A percentile compares a stretch with the other conserved stretches of the same genome.
These are phyloP conservation scores for Anolis carolinensis DNA, from an alignment of 2,113 vertebrate species.

Conservation along the genomic window DNA sequence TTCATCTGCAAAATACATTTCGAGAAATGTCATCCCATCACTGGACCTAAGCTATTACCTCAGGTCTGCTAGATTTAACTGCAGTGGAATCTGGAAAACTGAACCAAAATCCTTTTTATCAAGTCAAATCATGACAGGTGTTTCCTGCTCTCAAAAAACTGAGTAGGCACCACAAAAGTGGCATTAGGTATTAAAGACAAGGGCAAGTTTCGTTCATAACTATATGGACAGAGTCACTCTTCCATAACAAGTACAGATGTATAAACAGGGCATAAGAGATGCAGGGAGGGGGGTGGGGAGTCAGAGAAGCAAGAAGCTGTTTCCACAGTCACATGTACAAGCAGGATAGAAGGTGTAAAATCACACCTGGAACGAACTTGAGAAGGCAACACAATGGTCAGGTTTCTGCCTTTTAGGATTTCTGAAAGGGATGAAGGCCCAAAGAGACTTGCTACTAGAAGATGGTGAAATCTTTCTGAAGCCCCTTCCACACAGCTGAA, in stretches of 20 bases:
- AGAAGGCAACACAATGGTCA: neutral
- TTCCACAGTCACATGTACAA: neutral
- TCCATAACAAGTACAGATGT: neutral
- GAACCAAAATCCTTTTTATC: neutral
- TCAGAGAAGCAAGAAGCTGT: neutral
- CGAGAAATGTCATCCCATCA: neutral
- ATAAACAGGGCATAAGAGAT: neutral
- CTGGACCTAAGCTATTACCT: neutral
- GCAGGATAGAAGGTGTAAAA: neutral
- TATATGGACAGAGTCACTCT: neutral
- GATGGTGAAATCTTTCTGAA: neutral
- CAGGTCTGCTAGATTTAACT: neutral
- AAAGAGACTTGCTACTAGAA: neutral
- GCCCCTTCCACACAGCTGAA: no score
- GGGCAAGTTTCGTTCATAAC: slow-evolving; percentile 8
- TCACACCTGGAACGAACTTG: neutral
- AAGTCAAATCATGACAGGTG: neutral
- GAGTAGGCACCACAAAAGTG: neutral
- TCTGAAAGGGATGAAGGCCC: neutral
- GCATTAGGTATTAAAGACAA: neutral
- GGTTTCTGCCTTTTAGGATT: neutral
- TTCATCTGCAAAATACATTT: neutral
- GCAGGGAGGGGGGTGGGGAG: neutral
- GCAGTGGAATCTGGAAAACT: slow-evolving; percentile 1
- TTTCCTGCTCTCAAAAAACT: neutral